Conservation (phyloP, 2,888 invertebrate genomes). For the Protodeltote pygarga region DNA sequence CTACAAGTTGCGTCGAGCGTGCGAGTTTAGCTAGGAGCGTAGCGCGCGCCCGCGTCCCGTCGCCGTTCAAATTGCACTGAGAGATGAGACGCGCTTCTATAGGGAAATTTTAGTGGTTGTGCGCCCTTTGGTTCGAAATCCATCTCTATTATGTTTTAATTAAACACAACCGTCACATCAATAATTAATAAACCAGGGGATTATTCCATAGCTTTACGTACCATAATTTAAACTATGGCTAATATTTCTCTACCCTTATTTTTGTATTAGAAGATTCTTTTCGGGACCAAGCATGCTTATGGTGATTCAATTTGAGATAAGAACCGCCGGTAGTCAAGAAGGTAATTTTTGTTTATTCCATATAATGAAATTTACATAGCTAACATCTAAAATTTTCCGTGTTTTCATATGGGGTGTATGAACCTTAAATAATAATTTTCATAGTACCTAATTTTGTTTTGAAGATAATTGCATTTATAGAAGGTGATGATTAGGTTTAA, state of each 20-base stretch:
- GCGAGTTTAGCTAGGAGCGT: constrained; percentile 28
- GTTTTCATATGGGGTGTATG: background rate
- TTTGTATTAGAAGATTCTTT: background rate
- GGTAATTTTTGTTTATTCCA: constrained; percentile 34
- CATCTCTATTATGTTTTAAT: constrained; percentile 29
- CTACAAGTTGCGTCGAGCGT: constrained; percentile 49
- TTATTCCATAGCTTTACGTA: background rate
- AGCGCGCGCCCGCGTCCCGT: constrained; percentile 57
- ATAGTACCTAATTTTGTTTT: no score
- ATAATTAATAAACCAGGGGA: constrained; percentile 10
- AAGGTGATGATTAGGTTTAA: no score
- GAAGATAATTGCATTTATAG: no score
- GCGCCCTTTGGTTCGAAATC: constrained; percentile 38
- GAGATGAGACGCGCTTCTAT: constrained; percentile 25
- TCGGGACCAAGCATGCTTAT: constrained; percentile 6
- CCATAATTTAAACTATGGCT: background rate
- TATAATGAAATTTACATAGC: constrained; percentile 14
- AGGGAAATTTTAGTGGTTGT: constrained; percentile 45
- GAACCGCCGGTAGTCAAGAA: constrained; percentile 20
- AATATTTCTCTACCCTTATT: background rate
- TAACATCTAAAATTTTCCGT: background rate
- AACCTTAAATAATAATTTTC: no score
- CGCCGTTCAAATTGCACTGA: constrained; percentile 64
- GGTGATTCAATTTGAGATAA: constrained; percentile 51
- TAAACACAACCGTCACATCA: constrained; percentile 12